A percentile compares a stretch with the other conserved stretches of the same genome.
Conservation (phyloP, 1,140 invertebrate species). For the Musca vetustissima region DNA sequence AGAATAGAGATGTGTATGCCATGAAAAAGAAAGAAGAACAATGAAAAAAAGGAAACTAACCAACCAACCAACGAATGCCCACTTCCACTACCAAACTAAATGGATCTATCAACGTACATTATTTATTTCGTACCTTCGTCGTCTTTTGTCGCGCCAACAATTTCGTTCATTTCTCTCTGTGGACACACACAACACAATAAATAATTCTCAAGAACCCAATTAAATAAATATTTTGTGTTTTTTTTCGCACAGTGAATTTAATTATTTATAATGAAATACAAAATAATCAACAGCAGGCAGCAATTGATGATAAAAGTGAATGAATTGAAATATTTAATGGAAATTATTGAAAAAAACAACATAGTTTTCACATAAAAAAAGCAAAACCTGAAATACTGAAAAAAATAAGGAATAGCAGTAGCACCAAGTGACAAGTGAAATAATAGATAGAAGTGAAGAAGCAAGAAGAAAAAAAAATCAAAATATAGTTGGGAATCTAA, state of each 20-base stretch:
- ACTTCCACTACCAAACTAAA: constrained; percentile 18
- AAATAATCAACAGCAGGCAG: constrained; percentile 1
- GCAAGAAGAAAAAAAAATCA: background rate
- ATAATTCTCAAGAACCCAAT: too few species aligned
- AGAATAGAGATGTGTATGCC: constrained; percentile 8
- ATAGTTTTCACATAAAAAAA: constrained; percentile 12
- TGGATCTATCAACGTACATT: constrained; percentile 14
- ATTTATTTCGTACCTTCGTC: constrained; percentile 6
- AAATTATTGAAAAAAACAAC: background rate
- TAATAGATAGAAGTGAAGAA: constrained; percentile 5
- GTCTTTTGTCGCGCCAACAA: constrained; percentile 17
- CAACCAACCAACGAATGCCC: constrained; percentile 3
- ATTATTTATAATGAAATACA: constrained; percentile 2
- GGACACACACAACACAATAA: background rate
- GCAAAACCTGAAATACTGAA: background rate
- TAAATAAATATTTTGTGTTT: too few species aligned
- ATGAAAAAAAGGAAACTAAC: too few species aligned
- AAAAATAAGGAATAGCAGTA: too few species aligned
- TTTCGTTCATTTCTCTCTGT: constrained; percentile 9
- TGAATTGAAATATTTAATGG: background rate
- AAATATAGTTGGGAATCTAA: constrained; percentile 1
- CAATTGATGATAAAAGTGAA: constrained; percentile 6
- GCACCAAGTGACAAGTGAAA: too few species aligned
- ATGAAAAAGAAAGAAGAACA: constrained; percentile 15
- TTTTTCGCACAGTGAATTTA: too few species aligned